Conservation (phyloP, 1,140 invertebrate species). For the Dufourea novaeangliae region DNA sequence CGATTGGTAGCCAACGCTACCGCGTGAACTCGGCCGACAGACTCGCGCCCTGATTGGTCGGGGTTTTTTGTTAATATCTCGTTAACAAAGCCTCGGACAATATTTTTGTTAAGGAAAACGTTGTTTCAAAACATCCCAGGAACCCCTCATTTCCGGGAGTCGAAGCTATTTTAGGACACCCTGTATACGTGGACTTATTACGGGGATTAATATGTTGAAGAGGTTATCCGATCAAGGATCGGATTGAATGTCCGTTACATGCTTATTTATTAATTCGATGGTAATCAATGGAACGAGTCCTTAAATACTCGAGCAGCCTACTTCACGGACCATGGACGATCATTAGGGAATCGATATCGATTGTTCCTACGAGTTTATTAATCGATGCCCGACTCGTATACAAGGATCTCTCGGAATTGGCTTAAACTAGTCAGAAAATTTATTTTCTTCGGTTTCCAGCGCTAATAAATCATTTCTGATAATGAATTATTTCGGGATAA, state of each 20-base stretch:
- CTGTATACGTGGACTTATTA: no score
- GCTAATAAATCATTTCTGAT: neutral
- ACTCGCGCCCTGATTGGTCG: no score
- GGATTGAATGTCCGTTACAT: neutral
- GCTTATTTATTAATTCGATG: conserved; percentile 1
- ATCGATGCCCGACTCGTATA: neutral
- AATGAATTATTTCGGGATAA: no score
- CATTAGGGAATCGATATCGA: conserved; percentile 3
- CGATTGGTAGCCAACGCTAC: no score
- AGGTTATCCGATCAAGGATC: neutral
- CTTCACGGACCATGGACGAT: neutral
- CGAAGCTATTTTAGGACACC: no score
- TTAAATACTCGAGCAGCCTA: neutral
- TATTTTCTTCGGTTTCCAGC: neutral
- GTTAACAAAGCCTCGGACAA: no score
- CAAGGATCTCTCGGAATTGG: neutral
- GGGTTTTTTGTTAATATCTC: no score
- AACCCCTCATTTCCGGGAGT: no score
- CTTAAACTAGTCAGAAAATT: neutral
- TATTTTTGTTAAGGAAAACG: no score
- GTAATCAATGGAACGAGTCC: neutral
- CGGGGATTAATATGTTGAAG: neutral
- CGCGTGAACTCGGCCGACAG: no score
- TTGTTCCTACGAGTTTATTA: conserved; percentile 4
- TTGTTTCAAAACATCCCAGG: no score